A percentile compares a stretch with the other conserved stretches of the same genome.
phyloP scores from a whole-genome alignment of 2,888 invertebrate species.

The Candidula unifasciata region DNA sequence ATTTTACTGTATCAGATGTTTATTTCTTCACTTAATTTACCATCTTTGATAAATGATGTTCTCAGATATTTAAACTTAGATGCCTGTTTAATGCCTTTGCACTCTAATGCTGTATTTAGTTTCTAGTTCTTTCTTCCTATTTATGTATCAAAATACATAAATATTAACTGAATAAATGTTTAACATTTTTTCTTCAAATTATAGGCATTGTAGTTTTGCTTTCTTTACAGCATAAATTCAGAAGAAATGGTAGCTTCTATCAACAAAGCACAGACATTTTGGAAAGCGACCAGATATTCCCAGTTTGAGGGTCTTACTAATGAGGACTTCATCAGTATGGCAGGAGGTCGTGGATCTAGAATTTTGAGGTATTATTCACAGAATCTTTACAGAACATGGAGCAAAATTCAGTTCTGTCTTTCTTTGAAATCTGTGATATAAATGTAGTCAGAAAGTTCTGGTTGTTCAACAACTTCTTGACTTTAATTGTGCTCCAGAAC shows the following conservation, averaged over 20 bases:
- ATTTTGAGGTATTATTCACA: constrained; percentile 58
- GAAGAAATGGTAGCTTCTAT: constrained; percentile 62
- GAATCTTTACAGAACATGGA: neutral
- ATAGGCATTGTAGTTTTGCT: neutral
- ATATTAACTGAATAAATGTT: no score
- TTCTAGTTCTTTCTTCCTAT: no score
- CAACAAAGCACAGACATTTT: constrained; percentile 77
- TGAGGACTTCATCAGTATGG: constrained; percentile 73
- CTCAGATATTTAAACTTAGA: no score
- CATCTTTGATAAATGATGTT: no score
- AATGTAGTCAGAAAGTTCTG: no score
- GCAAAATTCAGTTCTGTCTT: neutral
- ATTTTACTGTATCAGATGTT: no score
- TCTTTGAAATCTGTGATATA: neutral
- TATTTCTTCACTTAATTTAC: no score
- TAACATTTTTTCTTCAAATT: neutral
- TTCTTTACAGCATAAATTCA: constrained; percentile 53
- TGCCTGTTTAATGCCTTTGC: no score
- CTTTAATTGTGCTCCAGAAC: no score
- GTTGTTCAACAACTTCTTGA: no score
- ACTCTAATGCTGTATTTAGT: no score
- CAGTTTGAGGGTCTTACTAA: constrained; percentile 75
- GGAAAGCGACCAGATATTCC: constrained; percentile 78
- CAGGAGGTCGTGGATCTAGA: constrained; percentile 76
- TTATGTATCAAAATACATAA: no score